A percentile compares a stretch with the other conserved stretches of the same genome.
phyloP scores from a whole-genome alignment of 1,140 invertebrate species.

The Sitodiplosis mosellana region DNA sequence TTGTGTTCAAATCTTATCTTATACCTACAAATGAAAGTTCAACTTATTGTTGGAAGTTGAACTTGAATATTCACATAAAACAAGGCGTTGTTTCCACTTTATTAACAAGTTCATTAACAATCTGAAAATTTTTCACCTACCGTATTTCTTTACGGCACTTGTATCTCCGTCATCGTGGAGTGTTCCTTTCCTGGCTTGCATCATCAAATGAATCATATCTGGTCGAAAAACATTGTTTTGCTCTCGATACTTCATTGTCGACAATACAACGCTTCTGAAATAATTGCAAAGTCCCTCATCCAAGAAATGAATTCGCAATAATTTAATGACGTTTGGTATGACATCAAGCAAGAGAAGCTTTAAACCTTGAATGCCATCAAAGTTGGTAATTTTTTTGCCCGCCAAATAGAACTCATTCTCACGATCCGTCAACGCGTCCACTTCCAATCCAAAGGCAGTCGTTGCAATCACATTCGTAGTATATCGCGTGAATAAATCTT shows the following conservation, averaged over 20 bases:
- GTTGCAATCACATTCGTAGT: conserved; percentile 27
- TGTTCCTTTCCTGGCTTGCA: conserved; percentile 24
- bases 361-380: conserved; percentile 1
- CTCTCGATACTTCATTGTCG: conserved; percentile 21
- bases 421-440: conserved; percentile 26
- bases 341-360: not conserved
- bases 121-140: not conserved
- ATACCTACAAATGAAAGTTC: too few species aligned
- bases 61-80: too few species aligned
- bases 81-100: too few species aligned
- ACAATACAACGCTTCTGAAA: conserved; percentile 10
- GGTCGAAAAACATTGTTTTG: conserved; percentile 22
- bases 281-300: conserved; percentile 18
- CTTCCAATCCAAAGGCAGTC: conserved; percentile 25
- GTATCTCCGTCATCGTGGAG: not conserved
- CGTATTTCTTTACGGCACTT: not conserved
- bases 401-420: conserved; percentile 28
- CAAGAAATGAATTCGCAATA: conserved; percentile 10
- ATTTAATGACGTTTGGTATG: conserved; percentile 4
- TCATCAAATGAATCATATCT: conserved; percentile 29
- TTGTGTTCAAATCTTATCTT: too few species aligned
- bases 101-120: too few species aligned
- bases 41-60: too few species aligned
- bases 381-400: conserved; percentile 15
- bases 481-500: conserved; percentile 23